Conservation (phyloP, 2,113 vertebrate genomes). For the Lepidothrix coronata region DNA sequence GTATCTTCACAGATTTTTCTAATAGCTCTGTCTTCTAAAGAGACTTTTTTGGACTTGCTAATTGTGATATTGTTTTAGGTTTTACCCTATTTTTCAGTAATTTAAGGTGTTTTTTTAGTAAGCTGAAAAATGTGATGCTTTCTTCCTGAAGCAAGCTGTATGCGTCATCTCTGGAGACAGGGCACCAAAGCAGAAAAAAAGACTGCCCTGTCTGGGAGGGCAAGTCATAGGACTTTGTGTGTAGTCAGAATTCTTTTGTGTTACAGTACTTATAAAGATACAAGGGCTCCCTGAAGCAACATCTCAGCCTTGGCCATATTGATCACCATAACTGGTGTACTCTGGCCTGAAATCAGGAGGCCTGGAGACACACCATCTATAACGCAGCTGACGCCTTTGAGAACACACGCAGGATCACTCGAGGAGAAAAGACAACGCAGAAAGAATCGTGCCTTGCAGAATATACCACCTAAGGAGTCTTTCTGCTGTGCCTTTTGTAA, state of each 20-base stretch:
- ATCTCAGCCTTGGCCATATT: too few relatives aligned
- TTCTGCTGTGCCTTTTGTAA: too few relatives aligned
- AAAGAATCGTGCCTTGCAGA: too few relatives aligned
- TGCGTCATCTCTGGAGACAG: not conserved
- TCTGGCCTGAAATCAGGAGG: too few relatives aligned
- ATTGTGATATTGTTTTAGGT: not conserved
- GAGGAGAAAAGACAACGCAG: too few relatives aligned
- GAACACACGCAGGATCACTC: too few relatives aligned
- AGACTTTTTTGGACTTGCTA: not conserved
- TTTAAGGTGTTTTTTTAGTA: not conserved
- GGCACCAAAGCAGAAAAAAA: not conserved
- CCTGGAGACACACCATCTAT: too few relatives aligned
- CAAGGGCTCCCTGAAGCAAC: too few relatives aligned
- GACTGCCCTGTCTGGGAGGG: not conserved
- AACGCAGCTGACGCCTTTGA: too few relatives aligned
- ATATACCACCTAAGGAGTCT: too few relatives aligned
- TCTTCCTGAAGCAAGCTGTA: not conserved
- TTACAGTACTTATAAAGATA: not conserved
- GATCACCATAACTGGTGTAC: too few relatives aligned
- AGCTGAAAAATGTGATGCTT: not conserved
- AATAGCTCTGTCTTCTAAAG: not conserved
- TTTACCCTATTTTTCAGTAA: not conserved
- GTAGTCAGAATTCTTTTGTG: not conserved
- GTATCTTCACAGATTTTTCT: not conserved
- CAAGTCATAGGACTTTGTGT: not conserved